Evolutionary conservation across 2,113 vertebrate genomes (phyloP), one percentile per base, ranked within the genome.

Genomic region (Prunella fulvescens): DNA sequence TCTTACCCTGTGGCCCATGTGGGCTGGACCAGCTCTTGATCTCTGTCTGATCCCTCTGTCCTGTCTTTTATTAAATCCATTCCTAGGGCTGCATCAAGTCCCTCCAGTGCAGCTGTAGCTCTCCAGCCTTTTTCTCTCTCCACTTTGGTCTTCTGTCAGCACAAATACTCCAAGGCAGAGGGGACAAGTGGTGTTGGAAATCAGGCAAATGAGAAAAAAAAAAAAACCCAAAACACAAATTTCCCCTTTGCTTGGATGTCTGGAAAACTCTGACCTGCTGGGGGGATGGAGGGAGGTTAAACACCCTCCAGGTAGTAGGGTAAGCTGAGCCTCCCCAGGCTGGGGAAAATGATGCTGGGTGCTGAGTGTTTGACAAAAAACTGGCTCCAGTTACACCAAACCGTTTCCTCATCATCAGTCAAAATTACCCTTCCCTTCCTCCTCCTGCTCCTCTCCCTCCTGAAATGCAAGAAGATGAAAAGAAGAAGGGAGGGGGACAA

Each of bases 361-460:
- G 80, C 83, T 94, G 91, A 92, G 90, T 90, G 79, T 53, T 91
- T 92, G 93, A 94, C 94, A 96, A 85, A 78, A 90, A 83, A 13
- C 54, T 70, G 88, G 76, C 82, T 91, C 50, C 9, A 39, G 71
- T 88, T 96, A 44, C 86, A 51, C 45, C 78, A 53, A 79, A 85
- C 71, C 16, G 31, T 70, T 95, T 90, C 92, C 57, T 87, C 42
- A 3, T 90, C 90, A 90, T 93, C 91, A 84, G 91, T 94, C 90
- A 96, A 70, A 95, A 87, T 87, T 61, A 71, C 51, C 61, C 61
- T 70, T 86, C 88, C 88, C 70, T 83, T 91, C 86, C 82, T 92
- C 81, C 88, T 88, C 56, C 76, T 87, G 35, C 44, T 92, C 71
- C 66, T 82, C 33, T 91, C 33, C 61, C 90, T 91, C 70, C n/a